A percentile compares a stretch with the other conserved stretches of the same genome.
Evolutionary conservation across 2,113 vertebrate species (phyloP).

Genomic region (Silurus meridionalis): DNA sequence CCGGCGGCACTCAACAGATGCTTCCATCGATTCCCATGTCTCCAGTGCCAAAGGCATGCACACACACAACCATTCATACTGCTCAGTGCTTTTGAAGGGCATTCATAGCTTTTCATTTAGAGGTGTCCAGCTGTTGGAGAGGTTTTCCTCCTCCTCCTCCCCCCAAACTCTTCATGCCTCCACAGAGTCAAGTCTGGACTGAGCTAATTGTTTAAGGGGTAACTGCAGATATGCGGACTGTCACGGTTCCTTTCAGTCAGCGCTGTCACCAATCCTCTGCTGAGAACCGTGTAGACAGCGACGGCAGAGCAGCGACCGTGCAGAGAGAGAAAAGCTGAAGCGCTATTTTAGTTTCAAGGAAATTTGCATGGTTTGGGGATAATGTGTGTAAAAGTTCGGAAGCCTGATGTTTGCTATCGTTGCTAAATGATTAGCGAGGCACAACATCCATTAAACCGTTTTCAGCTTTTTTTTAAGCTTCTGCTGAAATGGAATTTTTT

Average conservation of each 20-base stretch:
- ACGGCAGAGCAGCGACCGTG: conserved; percentile 37
- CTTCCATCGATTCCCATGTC: conserved; percentile 57
- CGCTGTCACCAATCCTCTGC: conserved; percentile 51
- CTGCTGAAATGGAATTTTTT: neutral
- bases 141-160: conserved; percentile 14
- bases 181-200: conserved; percentile 32
- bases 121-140: conserved; percentile 55
- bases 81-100: conserved; percentile 49
- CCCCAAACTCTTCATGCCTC: neutral
- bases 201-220: conserved; percentile 55
- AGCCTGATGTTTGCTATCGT: conserved; percentile 10
- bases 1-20: conserved; percentile 53
- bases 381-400: conserved; percentile 18
- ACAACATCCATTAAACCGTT: conserved; percentile 8
- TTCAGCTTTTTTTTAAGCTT: neutral
- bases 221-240: conserved; percentile 37
- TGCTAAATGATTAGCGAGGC: conserved; percentile 2
- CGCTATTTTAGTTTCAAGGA: conserved; percentile 43
- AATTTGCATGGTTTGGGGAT: conserved; percentile 30
- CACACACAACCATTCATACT: conserved; percentile 36
- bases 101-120: conserved; percentile 60
- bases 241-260: conserved; percentile 48
- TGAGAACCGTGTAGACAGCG: conserved; percentile 47
- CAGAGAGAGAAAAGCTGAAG: conserved; percentile 46
- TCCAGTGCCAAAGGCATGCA: conserved; percentile 45